phyloP scores from a whole-genome alignment of 2,888 invertebrate genomes.

The Thecophora atra region DNA sequence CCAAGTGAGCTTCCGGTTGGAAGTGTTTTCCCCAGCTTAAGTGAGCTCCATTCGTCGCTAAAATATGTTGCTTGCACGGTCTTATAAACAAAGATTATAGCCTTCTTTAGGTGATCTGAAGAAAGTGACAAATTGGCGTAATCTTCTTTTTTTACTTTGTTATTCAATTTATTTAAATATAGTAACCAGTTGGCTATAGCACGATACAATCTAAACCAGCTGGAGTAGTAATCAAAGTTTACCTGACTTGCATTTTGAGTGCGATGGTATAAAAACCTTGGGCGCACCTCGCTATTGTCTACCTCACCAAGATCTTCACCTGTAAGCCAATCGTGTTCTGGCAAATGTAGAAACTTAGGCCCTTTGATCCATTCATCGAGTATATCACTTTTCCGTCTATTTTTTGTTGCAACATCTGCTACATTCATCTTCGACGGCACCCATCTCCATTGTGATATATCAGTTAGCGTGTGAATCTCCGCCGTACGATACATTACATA shows the following conservation, averaged over 20 bases:
- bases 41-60: neutral
- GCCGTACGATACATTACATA: no score
- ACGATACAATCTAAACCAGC: neutral
- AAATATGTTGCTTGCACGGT: neutral
- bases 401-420: neutral
- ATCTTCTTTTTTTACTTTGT: neutral
- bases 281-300: no score
- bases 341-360: constrained; percentile 2
- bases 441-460: constrained; percentile 1
- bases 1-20: neutral
- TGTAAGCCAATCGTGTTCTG: no score
- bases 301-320: no score
- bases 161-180: no score
- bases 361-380: neutral
- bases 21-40: neutral
- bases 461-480: no score
- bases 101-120: neutral
- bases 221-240: neutral
- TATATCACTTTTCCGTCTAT: neutral
- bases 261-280: no score
- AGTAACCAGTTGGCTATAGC: no score
- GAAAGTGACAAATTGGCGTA: neutral
- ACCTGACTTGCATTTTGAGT: neutral
- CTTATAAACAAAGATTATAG: no score
- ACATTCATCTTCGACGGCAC: neutral